Conservation (phyloP, 2,113 vertebrate species). For the Dissostichus mawsoni region DNA sequence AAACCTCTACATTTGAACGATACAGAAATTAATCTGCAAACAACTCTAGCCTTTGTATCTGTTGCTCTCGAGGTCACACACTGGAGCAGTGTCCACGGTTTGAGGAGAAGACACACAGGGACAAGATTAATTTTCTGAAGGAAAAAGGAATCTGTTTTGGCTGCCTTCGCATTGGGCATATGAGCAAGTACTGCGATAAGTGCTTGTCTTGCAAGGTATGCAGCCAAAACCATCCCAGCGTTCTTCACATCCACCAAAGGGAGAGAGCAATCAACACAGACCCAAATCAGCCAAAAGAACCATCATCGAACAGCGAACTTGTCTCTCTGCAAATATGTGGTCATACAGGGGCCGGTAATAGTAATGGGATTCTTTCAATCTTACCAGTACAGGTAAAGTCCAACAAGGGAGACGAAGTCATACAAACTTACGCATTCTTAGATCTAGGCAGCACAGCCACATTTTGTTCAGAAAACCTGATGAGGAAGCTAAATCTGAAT, state of each 20-base stretch:
- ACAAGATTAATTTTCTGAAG: not conserved
- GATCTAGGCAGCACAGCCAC: not conserved
- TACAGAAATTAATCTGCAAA: too few species aligned
- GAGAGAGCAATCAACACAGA: not conserved
- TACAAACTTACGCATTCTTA: not conserved
- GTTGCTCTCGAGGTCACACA: not conserved
- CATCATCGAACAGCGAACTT: not conserved
- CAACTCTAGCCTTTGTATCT: not conserved
- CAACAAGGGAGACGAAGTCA: not conserved
- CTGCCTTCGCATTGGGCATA: not conserved
- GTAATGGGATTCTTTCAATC: not conserved
- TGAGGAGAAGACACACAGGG: not conserved
- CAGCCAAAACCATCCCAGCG: not conserved
- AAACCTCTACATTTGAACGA: not conserved
- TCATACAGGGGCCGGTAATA: not conserved
- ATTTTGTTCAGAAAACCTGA: not conserved
- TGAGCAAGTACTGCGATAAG: not conserved
- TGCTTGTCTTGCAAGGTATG: not conserved
- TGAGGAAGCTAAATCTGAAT: not conserved
- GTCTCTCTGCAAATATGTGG: not conserved
- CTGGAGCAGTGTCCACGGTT: conserved; percentile 10
- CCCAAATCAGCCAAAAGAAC: not conserved
- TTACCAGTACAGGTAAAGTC: not conserved
- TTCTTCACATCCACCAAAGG: not conserved
- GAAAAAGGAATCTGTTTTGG: not conserved